Evolutionary conservation across 1,140 invertebrate species (phyloP), one percentile per base, ranked within the genome.

Genomic region (Muscidifurax raptorellus): DNA sequence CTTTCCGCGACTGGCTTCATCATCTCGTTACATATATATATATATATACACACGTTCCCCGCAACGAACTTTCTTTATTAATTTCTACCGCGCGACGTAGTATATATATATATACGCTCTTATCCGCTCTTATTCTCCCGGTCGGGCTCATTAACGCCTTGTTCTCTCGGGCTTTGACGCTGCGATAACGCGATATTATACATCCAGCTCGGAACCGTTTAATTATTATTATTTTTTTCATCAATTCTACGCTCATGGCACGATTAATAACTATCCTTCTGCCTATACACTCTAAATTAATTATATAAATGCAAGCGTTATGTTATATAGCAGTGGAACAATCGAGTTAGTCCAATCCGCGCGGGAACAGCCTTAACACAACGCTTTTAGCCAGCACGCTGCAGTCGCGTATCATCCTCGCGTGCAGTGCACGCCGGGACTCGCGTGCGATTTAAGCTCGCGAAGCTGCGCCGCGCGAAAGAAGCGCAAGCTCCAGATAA

Each of bases 401-500:
- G 7, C 7, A 40, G 15, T 4, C 22, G 52, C 18, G 15, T 22
- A 59, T 76, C 59, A 52, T 28, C n/a, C 52, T 59, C 52, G 52
- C 52, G 52, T 59, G 52, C n/a, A n/a, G n/a, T n/a, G 6, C 52
- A n/a, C n/a, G 12, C 52, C 52, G 52, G 6, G 15, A 12, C 44
- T 59, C 52, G 52, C 52, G 52, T 59, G 52, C 22, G 52, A 59
- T 59, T 59, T 59, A 59, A 59, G 18, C 52, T 3, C 52, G 22
- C 52, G 52, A 59, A 59, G 52, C 52, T 59, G 52, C 52, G 52
- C 22, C 22, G 52, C 52, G 52, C 52, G 15, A 0, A 59, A 59
- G 52, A 71, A 71, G 12, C 27, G 78, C 12, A 91, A 92, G 90
- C 89, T 90, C 85, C 87, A 91, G 91, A 92, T 92, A 91, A 91